These are phyloP conservation scores for Notocelia uddmanniana DNA, from an alignment of 2,888 invertebrate genomes.

Conservation along the genomic window DNA sequence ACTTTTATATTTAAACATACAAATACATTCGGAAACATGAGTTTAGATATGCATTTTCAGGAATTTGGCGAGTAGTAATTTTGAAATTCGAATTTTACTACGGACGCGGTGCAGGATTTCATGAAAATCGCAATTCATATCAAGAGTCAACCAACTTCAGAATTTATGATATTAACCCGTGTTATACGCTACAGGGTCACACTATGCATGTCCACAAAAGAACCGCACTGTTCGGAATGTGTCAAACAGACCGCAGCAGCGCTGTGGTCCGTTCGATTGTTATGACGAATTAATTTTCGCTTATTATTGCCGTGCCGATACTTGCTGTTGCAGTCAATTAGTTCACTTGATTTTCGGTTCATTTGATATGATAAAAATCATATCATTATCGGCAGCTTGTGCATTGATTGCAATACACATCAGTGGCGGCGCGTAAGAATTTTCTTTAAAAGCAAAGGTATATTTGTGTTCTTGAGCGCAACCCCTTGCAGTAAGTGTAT, in stretches of 20 bases:
- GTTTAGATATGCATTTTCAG: too few species aligned
- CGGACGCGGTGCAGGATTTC: not conserved
- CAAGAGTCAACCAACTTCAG: not conserved
- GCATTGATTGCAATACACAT: not conserved
- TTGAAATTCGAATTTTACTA: too few species aligned
- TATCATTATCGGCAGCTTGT: not conserved
- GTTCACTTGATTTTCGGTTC: conserved; percentile 8
- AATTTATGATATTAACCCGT: conserved; percentile 2
- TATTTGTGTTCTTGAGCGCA: too few species aligned
- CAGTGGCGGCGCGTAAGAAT: too few species aligned
- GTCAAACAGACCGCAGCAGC: conserved; percentile 48
- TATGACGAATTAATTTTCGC: conserved; percentile 46
- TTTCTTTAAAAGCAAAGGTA: too few species aligned
- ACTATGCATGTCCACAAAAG: conserved; percentile 35
- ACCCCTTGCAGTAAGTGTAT: too few species aligned
- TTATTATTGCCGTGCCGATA: conserved; percentile 29
- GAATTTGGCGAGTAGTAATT: too few species aligned
- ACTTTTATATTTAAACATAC: too few species aligned
- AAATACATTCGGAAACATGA: too few species aligned
- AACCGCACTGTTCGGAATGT: conserved; percentile 47
- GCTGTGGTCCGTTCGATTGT: conserved; percentile 39
- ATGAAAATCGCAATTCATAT: not conserved
- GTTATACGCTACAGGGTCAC: not conserved
- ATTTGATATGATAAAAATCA: not conserved
- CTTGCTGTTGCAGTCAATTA: conserved; percentile 27